These are phyloP conservation scores for Siderastrea siderea DNA, from an alignment of 92 coral and sea anemone species.

Conservation along the genomic window DNA sequence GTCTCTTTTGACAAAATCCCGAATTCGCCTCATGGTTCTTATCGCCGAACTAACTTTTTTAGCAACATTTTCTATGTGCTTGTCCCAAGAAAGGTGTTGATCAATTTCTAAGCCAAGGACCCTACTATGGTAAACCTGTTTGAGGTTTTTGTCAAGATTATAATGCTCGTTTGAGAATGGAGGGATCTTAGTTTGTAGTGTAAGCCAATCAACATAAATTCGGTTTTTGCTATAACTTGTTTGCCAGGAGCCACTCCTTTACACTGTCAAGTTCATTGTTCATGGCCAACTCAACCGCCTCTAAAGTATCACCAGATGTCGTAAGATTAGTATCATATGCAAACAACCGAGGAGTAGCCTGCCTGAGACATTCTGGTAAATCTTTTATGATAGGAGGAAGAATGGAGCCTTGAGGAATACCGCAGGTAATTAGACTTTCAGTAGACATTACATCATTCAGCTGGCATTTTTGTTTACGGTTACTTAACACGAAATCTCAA, in stretches of 20 bases:
- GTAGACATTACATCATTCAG: not conserved
- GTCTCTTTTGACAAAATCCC: not conserved
- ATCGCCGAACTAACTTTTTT: not conserved
- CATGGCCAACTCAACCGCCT: slow-evolving; percentile 37
- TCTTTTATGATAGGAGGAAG: slow-evolving; percentile 42
- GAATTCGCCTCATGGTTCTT: not conserved
- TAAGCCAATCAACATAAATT: slow-evolving; percentile 35
- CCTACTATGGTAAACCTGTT: slow-evolving; percentile 58
- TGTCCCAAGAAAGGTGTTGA: slow-evolving; percentile 44
- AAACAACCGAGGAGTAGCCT: slow-evolving; percentile 44
- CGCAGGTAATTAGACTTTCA: not conserved
- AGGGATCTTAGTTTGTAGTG: slow-evolving; percentile 31
- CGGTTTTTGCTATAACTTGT: slow-evolving; percentile 24
- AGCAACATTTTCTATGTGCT: slow-evolving; percentile 23
- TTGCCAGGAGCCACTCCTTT: slow-evolving; percentile 47
- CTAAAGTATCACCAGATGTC: not conserved
- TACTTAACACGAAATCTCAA: not conserved
- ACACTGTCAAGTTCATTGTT: slow-evolving; percentile 34
- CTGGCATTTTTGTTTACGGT: not conserved
- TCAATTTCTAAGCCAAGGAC: slow-evolving; percentile 72
- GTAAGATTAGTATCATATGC: slow-evolving; percentile 53
- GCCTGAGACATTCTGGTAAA: slow-evolving; percentile 18
- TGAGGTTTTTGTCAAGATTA: slow-evolving; percentile 28
- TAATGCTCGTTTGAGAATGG: slow-evolving; percentile 28
- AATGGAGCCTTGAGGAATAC: slow-evolving; percentile 32